Conservation (phyloP, 2,888 invertebrate species). For the Zelleria hepariella region DNA sequence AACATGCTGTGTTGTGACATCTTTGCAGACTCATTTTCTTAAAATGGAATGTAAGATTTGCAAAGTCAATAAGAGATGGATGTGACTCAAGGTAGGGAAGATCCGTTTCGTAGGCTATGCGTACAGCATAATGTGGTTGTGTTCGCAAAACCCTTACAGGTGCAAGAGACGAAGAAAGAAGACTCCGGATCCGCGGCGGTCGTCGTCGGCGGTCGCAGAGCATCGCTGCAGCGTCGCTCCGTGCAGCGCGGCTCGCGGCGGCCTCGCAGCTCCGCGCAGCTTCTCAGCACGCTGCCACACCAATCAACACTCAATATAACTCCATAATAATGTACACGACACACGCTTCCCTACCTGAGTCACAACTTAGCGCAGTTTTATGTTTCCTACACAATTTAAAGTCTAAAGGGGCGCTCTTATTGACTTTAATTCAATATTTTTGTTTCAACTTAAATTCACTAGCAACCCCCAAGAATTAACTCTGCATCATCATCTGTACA, state of each 20-base stretch:
- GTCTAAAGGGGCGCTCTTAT: slow-evolving; percentile 35
- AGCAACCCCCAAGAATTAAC: slow-evolving; percentile 9
- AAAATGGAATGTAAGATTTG: slow-evolving; percentile 19
- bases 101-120: slow-evolving; percentile 50
- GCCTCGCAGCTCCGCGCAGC: slow-evolving; percentile 16
- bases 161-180: slow-evolving; percentile 50
- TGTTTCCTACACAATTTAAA: not conserved
- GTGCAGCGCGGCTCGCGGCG: slow-evolving; percentile 13
- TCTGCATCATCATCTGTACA: not conserved
- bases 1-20: slow-evolving; percentile 37
- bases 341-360: slow-evolving; percentile 59
- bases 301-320: slow-evolving; percentile 6
- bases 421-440: slow-evolving; percentile 35
- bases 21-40: slow-evolving; percentile 26
- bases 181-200: slow-evolving; percentile 9
- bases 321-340: not conserved
- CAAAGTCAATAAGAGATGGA: slow-evolving; percentile 51
- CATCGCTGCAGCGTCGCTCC: slow-evolving; percentile 20
- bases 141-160: slow-evolving; percentile 70
- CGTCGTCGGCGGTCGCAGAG: slow-evolving; percentile 9
- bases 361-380: slow-evolving; percentile 31
- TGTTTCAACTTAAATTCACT: slow-evolving; percentile 11
- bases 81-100: slow-evolving; percentile 65
- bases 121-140: slow-evolving; percentile 72
- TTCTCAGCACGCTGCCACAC: slow-evolving; percentile 17